Conservation (phyloP, 2,888 invertebrate genomes). For the Oxycera nigricornis region DNA sequence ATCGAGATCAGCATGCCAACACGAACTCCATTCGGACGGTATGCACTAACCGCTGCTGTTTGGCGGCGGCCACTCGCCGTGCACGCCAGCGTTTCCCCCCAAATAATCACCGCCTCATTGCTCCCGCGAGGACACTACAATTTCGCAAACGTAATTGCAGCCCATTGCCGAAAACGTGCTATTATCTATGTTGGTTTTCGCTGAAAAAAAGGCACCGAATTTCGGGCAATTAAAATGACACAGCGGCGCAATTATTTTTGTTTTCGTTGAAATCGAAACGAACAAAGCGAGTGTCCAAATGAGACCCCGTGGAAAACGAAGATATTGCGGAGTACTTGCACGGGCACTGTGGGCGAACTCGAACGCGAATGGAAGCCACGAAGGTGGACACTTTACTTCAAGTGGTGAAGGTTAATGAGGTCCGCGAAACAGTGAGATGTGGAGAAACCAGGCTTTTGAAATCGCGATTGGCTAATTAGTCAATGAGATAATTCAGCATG, state of each 20-base stretch:
- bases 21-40: too few relatives aligned
- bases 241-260: not conserved
- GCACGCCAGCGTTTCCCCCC: not conserved
- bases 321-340: not conserved
- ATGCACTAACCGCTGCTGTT: too few relatives aligned
- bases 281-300: not conserved
- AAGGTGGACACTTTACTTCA: constrained; percentile 21
- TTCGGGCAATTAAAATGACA: constrained; percentile 10
- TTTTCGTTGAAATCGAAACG: not conserved
- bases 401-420: constrained; percentile 7
- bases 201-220: constrained; percentile 2
- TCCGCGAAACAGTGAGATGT: not conserved
- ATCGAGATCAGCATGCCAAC: too few relatives aligned
- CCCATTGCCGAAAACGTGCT: not conserved
- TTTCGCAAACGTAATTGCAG: constrained; percentile 28
- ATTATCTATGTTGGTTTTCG: not conserved
- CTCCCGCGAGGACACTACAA: not conserved
- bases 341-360: not conserved
- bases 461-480: constrained; percentile 21
- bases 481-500: constrained; percentile 2
- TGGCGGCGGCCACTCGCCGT: too few relatives aligned
- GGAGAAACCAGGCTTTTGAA: constrained; percentile 2
- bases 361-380: not conserved
- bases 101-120: not conserved
- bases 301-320: not conserved